Conservation (phyloP, 2,113 vertebrate genomes). For the Sitta europaea region DNA sequence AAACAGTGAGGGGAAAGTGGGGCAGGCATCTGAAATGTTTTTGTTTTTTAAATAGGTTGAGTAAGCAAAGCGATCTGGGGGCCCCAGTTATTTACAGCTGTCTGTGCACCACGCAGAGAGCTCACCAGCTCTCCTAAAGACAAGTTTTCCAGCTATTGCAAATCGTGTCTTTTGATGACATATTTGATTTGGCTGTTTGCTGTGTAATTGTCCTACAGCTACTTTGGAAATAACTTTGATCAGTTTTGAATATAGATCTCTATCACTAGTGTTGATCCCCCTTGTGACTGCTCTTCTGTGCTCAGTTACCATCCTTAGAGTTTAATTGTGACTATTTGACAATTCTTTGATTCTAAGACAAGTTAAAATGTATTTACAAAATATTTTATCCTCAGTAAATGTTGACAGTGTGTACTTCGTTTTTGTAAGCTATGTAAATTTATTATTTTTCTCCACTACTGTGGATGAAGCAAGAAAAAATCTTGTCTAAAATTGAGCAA, state of each 20-base stretch:
- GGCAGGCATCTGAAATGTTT: not conserved
- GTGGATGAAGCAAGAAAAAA: not conserved
- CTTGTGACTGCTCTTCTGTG: not conserved
- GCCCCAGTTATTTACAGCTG: constrained; percentile 30
- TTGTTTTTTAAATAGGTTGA: constrained; percentile 22
- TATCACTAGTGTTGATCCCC: not conserved
- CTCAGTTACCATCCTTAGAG: not conserved
- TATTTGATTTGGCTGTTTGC: not conserved
- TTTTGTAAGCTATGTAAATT: not conserved
- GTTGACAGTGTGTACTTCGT: not conserved
- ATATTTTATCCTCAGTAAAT: not conserved
- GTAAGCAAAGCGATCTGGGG: constrained; percentile 17
- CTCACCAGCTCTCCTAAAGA: not conserved
- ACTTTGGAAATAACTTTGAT: constrained; percentile 29
- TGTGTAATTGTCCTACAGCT: not conserved
- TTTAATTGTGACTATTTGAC: not conserved
- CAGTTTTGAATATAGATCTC: not conserved
- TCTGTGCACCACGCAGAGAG: not conserved
- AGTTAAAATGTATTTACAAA: not conserved
- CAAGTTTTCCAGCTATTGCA: not conserved
- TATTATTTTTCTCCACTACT: not conserved
- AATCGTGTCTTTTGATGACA: not conserved
- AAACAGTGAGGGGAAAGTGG: constrained; percentile 33
- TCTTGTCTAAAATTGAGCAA: constrained; percentile 32
- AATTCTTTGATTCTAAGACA: not conserved